phyloP scores from a whole-genome alignment of 2,113 vertebrate genomes.

The Phrynocephalus versicolor region DNA sequence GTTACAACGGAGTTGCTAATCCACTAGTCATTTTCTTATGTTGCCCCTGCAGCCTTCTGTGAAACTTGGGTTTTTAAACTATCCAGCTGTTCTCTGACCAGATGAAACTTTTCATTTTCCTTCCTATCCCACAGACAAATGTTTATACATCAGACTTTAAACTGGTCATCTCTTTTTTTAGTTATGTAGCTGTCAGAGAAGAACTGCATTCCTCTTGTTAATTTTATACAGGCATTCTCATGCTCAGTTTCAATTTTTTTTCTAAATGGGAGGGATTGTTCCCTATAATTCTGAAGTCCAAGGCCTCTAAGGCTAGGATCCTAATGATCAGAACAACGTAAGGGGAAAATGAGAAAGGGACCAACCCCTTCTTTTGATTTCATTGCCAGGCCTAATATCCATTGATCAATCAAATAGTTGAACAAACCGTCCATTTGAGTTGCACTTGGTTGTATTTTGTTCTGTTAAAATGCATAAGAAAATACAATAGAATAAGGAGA shows the following conservation, averaged over 20 bases:
- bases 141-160: constrained; percentile 7
- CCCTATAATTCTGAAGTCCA: background rate
- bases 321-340: background rate
- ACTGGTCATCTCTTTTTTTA: background rate
- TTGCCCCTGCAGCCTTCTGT: background rate
- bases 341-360: background rate
- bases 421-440: too few relatives aligned
- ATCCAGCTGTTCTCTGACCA: constrained; percentile 4
- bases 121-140: background rate
- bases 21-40: background rate
- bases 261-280: background rate
- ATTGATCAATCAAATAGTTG: background rate
- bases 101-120: constrained; percentile 5
- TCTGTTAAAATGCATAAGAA: background rate
- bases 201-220: background rate
- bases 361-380: background rate
- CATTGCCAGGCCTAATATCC: background rate
- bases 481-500: too few relatives aligned
- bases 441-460: too few relatives aligned
- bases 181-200: background rate
- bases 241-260: background rate
- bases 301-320: background rate
- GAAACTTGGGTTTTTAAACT: constrained; percentile 3
- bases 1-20: constrained; percentile 12
- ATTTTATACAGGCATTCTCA: constrained; percentile 29